A percentile compares a stretch with the other conserved stretches of the same genome.
Conservation (phyloP, 92 coral and sea anemone species). For the Actinernus sp. region DNA sequence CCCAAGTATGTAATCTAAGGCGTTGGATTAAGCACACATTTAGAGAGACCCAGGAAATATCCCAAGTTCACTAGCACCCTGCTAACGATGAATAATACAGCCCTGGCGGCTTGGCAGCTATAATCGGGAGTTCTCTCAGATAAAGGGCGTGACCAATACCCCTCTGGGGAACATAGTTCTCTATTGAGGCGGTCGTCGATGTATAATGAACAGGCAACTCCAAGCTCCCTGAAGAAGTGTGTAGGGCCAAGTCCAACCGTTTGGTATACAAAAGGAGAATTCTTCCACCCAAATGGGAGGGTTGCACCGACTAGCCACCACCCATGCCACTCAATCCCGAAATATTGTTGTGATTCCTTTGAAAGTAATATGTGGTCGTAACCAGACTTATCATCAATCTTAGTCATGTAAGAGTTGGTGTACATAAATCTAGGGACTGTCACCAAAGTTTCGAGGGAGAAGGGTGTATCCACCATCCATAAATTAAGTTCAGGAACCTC, state of each 20-base stretch:
- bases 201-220: conserved; percentile 23
- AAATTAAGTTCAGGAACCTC: no score
- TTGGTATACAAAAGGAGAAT: conserved; percentile 43
- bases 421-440: conserved; percentile 29
- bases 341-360: conserved; percentile 1
- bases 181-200: conserved; percentile 32
- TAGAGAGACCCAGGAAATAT: conserved; percentile 47
- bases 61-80: conserved; percentile 11
- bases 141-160: conserved; percentile 31
- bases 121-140: neutral
- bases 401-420: conserved; percentile 7
- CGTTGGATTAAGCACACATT: conserved; percentile 40
- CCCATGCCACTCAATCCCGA: conserved; percentile 46
- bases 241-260: conserved; percentile 22
- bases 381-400: conserved; percentile 35
- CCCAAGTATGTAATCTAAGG: conserved; percentile 25
- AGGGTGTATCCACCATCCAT: conserved; percentile 39
- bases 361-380: conserved; percentile 23
- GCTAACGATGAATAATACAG: conserved; percentile 31
- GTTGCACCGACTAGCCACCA: conserved; percentile 45
- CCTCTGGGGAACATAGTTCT: conserved; percentile 1
- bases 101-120: conserved; percentile 48
- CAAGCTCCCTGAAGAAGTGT: conserved; percentile 2
- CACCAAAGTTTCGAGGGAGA: conserved; percentile 13
- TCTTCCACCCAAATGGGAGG: conserved; percentile 54